A percentile compares a stretch with the other conserved stretches of the same genome.
phyloP scores from a whole-genome alignment of 2,113 vertebrate genomes.

The Micronycteris hirsuta region DNA sequence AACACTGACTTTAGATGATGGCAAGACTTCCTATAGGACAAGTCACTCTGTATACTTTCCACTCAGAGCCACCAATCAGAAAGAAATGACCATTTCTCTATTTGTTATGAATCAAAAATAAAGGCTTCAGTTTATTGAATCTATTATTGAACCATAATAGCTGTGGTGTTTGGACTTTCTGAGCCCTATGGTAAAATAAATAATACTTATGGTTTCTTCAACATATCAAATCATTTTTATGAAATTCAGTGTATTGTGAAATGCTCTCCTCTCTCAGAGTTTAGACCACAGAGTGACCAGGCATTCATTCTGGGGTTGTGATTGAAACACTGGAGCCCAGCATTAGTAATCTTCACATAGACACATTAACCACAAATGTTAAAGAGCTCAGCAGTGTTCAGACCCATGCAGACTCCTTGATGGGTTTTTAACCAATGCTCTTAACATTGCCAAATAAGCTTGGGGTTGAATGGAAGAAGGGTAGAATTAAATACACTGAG shows the following conservation, averaged over 20 bases:
- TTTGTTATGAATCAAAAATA: conserved; percentile 63
- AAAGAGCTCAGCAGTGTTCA: conserved; percentile 69
- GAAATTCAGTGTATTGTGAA: conserved; percentile 66
- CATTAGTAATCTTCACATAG: conserved; percentile 62
- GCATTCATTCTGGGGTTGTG: conserved; percentile 63
- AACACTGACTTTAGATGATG: conserved; percentile 63
- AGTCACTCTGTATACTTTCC: conserved; percentile 60
- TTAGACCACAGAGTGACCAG: conserved; percentile 65
- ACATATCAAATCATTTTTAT: conserved; percentile 73
- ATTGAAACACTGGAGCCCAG: conserved; percentile 65
- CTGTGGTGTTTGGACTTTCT: conserved; percentile 58
- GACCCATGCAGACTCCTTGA: conserved; percentile 28
- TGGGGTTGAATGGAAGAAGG: conserved; percentile 59
- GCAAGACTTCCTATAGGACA: conserved; percentile 67
- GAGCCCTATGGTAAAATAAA: conserved; percentile 69
- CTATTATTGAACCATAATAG: conserved; percentile 68
- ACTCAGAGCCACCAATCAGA: conserved; percentile 60
- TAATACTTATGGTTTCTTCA: conserved; percentile 66
- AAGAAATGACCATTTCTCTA: conserved; percentile 55
- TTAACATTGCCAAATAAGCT: conserved; percentile 6
- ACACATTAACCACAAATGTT: conserved; percentile 65
- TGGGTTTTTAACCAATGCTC: conserved; percentile 53
- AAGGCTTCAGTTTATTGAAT: conserved; percentile 57
- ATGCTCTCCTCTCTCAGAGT: conserved; percentile 63
- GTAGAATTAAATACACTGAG: conserved; percentile 55